Evolutionary conservation across 2,888 invertebrate genomes (phyloP), one percentile per base, ranked within the genome.

Genomic region (Amblyjoppa fuscipennis): DNA sequence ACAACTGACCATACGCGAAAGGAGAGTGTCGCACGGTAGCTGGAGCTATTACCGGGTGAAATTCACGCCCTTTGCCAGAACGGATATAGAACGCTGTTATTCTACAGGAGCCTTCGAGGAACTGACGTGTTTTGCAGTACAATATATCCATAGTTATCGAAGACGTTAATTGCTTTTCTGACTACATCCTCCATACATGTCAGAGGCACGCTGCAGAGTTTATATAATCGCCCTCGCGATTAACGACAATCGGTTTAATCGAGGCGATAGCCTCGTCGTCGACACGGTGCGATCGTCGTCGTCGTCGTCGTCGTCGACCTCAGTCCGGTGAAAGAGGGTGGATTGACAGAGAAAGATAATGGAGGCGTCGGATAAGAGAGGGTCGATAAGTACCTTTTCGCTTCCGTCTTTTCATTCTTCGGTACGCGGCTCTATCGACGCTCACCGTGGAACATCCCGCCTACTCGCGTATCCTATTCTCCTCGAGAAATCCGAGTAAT

Each of bases 181-280:
- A 49, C 45, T 4, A 49, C 45, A 49, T 49, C 45, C 16, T 3
- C 45, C 45, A 49, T 59, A 28, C 13, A 59, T 28, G 59, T 59
- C 59, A 28, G 11, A 28, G 28, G 28, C 59, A 59, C 28, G 28
- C 28, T 3, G 25, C 28, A 3, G 59, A 25, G 59, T 59, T 59
- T 59, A 59, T 59, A 59, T 59, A 59, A 59, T 59, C 59, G 59
- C 45, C 45, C 16, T 9, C 59, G 9, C 59, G 28, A 59, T 59
- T 59, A 25, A 28, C 71, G 79, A 61, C 70, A 79, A 79, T 79
- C 79, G 38, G 79, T 25, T 78, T 79, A 64, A 79, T 79, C 49
- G 51, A 79, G 49, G 64, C 41, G 61, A 71, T 71, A 45, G 66
- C 53, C 34, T 70, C 49, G n/a, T 31, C 45, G 38, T 71, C 78